Conservation (phyloP, 2,113 vertebrate genomes). For the Zosterops pallidus region DNA sequence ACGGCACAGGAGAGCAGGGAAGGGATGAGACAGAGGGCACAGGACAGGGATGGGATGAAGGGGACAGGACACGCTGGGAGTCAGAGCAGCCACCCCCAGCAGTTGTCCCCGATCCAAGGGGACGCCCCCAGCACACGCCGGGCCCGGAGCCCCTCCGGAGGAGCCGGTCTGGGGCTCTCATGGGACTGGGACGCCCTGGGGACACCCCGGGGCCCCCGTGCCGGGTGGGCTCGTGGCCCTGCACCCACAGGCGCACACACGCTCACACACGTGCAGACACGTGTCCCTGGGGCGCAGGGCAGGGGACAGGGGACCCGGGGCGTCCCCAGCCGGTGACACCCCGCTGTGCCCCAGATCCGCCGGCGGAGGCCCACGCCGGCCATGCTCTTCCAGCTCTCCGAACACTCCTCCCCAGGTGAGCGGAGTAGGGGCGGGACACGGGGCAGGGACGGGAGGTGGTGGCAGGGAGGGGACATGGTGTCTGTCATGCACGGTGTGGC, state of each 20-base stretch:
- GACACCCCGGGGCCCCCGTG: not conserved
- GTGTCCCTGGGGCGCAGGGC: not conserved
- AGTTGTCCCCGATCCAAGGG: not conserved
- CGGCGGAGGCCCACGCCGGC: slow-evolving; percentile 44
- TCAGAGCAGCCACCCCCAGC: not conserved
- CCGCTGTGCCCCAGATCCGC: slow-evolving; percentile 35
- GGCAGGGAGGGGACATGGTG: not conserved
- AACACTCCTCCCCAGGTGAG: slow-evolving; percentile 41
- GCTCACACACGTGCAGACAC: not conserved
- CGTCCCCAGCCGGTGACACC: not conserved
- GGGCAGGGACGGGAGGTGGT: not conserved
- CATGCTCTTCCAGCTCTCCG: slow-evolving; percentile 49
- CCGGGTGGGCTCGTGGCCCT: not conserved
- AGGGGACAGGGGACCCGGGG: not conserved
- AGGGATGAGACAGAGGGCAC: too few relatives aligned
- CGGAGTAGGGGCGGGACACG: not conserved
- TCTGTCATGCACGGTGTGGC: not conserved
- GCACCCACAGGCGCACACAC: not conserved
- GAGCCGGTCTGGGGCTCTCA: not conserved
- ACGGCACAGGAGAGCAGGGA: too few relatives aligned
- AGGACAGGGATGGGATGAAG: not conserved
- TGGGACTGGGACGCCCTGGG: not conserved
- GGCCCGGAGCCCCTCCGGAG: not conserved
- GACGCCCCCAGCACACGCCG: not conserved
- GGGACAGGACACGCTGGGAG: not conserved